Evolutionary conservation across 2,888 invertebrate genomes (phyloP), one percentile per base, ranked within the genome.

Genomic region (Villa cingulata): DNA sequence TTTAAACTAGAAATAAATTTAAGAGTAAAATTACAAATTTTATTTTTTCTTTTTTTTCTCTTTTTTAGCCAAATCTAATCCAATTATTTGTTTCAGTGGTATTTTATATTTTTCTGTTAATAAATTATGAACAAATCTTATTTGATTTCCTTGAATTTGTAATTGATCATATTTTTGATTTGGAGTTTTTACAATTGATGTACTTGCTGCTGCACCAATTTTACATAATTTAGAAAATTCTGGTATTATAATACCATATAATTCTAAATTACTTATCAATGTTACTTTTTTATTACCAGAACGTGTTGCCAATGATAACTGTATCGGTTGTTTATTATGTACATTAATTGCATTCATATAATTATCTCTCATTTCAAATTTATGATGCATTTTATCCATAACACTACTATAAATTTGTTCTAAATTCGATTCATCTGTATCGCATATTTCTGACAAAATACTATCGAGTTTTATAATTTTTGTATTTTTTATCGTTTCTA

Each of bases 271-370:
- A 56, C 88, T 87, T 3, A 96, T 79, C 44, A 94, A 68, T 1
- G 95, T 95, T 45, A 88, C 91, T 76, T 90, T 91, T 65, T 94
- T 94, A 64, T 89, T 89, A 19, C 87, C 85, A 19, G 83, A 79
- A 50, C 92, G 71, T n/a, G 79, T 80, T 18, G 78, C 81, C 7
- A 89, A 77, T 16, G 77, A 77, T 71, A 94, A 81, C 56, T 77
- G 78, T 55, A 94, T 80, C 4, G 86, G 81, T 34, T 84, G 81
- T 43, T 90, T 72, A 63, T 82, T 81, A 27, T 27, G 27, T 27
- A 9, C 4, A 29, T 29, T 29, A 6, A 3, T 12, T 10, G 10
- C 29, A 10, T 12, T 37, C 4, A 4, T 7, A 23, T 7, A 23
- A 23, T 53, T 48, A 41, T 61, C 64, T 49, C 65, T 61, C 70